Evolutionary conservation across 2,888 invertebrate genomes (phyloP).

Genomic region (Thumatha senex): DNA sequence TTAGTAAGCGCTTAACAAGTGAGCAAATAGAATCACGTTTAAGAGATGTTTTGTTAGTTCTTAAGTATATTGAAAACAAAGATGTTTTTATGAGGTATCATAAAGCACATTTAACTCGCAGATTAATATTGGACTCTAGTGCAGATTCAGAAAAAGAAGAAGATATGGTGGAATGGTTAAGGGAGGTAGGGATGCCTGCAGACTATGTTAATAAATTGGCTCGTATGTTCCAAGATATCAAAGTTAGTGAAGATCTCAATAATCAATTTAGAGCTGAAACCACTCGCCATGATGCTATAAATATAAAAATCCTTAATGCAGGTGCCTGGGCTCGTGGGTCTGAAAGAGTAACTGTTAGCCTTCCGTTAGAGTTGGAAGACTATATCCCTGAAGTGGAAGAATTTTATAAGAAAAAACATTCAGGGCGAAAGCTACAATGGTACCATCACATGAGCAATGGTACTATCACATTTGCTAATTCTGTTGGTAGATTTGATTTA

Average conservation of each 20-base stretch:
- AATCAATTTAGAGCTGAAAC: conserved; percentile 94
- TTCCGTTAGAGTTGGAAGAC: conserved; percentile 98
- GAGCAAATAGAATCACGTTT: conserved; percentile 98
- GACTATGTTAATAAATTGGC: conserved; percentile 99
- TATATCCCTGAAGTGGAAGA: conserved; percentile 99
- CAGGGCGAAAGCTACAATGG: conserved; percentile 98
- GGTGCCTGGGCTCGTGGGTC: conserved; percentile 99
- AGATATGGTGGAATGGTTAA: conserved; percentile 98
- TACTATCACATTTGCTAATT: conserved; percentile 97
- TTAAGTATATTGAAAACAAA: conserved; percentile 99
- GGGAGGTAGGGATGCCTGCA: conserved; percentile 99
- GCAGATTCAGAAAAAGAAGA: conserved; percentile 99
- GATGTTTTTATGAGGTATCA: conserved; percentile 99
- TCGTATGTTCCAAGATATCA: conserved; percentile 99
- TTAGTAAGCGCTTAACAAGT: conserved; percentile 97
- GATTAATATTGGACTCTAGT: conserved; percentile 97
- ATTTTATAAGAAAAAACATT: conserved; percentile 98
- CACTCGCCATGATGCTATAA: conserved; percentile 93
- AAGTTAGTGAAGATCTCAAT: conserved; percentile 98
- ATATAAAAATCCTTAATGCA: conserved; percentile 99
- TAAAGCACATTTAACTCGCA: conserved; percentile 97
- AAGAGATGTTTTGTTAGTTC: conserved; percentile 95
- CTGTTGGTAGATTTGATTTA: conserved; percentile 96
- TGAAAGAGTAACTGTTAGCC: conserved; percentile 96
- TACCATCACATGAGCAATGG: conserved; percentile 99